Evolutionary conservation across 2,113 vertebrate genomes (phyloP).

Genomic region (Phoxinus phoxinus): DNA sequence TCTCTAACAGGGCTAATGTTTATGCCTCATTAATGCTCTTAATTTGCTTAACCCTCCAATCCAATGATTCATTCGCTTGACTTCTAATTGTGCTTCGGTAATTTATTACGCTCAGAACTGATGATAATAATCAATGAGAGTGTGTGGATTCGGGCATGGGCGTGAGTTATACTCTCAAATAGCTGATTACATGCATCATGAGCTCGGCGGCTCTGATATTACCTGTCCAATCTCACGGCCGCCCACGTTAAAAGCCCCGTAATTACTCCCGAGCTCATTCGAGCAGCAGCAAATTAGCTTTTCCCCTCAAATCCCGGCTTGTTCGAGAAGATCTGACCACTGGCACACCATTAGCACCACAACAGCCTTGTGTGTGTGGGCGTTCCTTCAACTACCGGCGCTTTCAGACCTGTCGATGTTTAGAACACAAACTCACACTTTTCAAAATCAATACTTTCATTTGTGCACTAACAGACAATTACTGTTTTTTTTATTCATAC

Average conservation of each 20-base stretch:
- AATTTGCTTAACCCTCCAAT: constrained; percentile 72
- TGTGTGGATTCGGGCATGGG: constrained; percentile 67
- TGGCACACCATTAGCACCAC: background rate
- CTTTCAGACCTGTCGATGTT: background rate
- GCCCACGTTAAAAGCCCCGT: constrained; percentile 13
- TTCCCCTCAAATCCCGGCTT: background rate
- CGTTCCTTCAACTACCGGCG: background rate
- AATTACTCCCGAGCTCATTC: constrained; percentile 41
- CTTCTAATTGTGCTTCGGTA: constrained; percentile 68
- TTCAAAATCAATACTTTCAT: background rate
- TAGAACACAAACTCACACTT: background rate
- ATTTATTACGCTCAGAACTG: constrained; percentile 64
- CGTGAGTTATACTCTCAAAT: constrained; percentile 45
- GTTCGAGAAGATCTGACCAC: background rate
- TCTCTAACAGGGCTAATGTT: constrained; percentile 69
- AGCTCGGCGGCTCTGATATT: background rate
- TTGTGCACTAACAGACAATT: background rate
- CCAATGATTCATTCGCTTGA: constrained; percentile 72
- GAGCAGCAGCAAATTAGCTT: background rate
- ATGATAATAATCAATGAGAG: constrained; percentile 40
- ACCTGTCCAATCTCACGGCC: constrained; percentile 2
- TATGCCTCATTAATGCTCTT: constrained; percentile 72
- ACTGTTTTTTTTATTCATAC: background rate
- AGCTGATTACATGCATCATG: constrained; percentile 3
- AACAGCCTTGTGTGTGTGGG: background rate